Percentiles rank a stretch among this genome's conserved stretches.
Conservation (phyloP, 64 coral and sea anemone genomes). For the Catalaphyllia jardinei region DNA sequence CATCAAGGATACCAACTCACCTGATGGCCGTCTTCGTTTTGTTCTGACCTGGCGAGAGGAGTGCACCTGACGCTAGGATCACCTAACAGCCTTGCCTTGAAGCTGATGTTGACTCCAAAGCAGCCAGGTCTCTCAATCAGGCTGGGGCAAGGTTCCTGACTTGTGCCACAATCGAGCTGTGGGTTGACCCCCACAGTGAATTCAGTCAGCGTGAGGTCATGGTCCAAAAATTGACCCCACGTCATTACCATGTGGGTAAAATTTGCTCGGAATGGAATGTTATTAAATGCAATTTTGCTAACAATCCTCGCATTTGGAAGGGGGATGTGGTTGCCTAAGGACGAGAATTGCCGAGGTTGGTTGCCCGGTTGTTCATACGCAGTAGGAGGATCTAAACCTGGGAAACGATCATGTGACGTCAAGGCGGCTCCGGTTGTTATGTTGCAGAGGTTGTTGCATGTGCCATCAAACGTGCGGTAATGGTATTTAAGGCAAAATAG, state of each 20-base stretch:
- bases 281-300: not conserved
- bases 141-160: not conserved
- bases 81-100: not conserved
- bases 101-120: not conserved
- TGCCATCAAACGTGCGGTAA: slow-evolving; percentile 27
- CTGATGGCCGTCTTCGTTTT: not conserved
- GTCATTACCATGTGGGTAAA: slow-evolving; percentile 52
- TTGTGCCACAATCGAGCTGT: slow-evolving; percentile 28
- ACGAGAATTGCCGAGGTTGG: not conserved
- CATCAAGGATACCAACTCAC: not conserved
- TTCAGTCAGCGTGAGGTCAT: slow-evolving; percentile 46
- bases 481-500: not conserved
- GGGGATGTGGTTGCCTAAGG: not conserved
- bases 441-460: slow-evolving; percentile 21
- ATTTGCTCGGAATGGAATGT: not conserved
- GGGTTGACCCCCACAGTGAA: not conserved
- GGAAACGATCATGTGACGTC: not conserved
- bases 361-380: not conserved
- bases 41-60: not conserved
- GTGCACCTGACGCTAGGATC: not conserved
- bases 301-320: not conserved
- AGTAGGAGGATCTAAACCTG: not conserved
- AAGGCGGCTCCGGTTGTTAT: not conserved
- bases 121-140: not conserved
- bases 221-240: slow-evolving; percentile 62